Base-by-base conservation (phyloP, 2,888 invertebrate genomes). In the Conus canariensis region DNA sequence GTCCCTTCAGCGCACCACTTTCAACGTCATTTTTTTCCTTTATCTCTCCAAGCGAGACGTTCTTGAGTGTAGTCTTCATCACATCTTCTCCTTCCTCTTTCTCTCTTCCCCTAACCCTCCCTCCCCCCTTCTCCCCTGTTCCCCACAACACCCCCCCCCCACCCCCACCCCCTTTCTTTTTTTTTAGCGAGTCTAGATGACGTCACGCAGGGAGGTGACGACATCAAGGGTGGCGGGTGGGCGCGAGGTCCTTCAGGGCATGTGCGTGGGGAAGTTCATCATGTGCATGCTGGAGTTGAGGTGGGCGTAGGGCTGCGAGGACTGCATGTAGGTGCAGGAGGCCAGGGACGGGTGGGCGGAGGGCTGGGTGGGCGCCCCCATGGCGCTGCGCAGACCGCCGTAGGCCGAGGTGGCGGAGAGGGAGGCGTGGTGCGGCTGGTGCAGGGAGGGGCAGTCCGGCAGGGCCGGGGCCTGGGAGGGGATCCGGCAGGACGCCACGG, bases 281-380 rank as follows among this genome's bases (percentile, higher is more conserved):
- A 95, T 95, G 91, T 95, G 95, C 92, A 95, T 94, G 92, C 94
- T 94, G 67, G 95, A 93, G 67, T 95, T 95, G 25, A 94, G 93
- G 80, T 95, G 95, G 12, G 95, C 93, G 67, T 95, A 95, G n/a
- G 93, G 93, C 88, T 95, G 95, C 59, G 95, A 93, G 16, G 95
- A 93, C 92, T 95, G 95, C 95, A 95, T 95, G 93, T 95, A 95
- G 14, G 95, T 95, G 90, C 95, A 95, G 45, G 95, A 95, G 9
- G 95, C 94, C 45, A 95, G 93, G 0, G 94, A 93, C 12, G 94
- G 93, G 92, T 93, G 94, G 25, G 87, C 67, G 56, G 90, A 7
- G 83, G 94, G 93, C 88, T 94, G 94, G 30, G 93, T 90, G 82
- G 82, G 22, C 30, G 2, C 77, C 12, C 94, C 93, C 19, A 94